Percentiles rank a stretch among this genome's conserved stretches.
phyloP scores from a whole-genome alignment of 2,113 vertebrate species.

The Phalacrocorax aristotelis region DNA sequence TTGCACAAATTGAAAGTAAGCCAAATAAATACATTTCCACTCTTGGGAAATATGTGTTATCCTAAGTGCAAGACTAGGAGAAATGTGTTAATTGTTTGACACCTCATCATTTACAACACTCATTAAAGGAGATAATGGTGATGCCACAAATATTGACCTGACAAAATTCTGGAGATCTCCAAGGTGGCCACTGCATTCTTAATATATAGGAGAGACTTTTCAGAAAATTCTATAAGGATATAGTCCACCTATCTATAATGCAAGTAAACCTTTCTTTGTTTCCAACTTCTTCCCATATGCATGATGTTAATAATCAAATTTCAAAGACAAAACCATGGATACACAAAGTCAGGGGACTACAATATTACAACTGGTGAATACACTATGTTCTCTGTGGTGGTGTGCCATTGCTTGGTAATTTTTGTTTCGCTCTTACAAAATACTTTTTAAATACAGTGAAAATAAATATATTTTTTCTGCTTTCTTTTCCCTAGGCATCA shows the following conservation, averaged over 20 bases:
- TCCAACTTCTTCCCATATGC: background rate
- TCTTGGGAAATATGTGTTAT: constrained; percentile 47
- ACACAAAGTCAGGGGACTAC: background rate
- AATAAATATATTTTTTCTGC: background rate
- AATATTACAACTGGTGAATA: background rate
- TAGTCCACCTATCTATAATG: background rate
- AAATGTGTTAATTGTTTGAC: constrained; percentile 67
- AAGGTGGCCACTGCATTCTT: background rate
- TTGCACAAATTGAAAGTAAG: constrained; percentile 19
- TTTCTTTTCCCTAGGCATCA: background rate
- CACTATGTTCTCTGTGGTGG: background rate
- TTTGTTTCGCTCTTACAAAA: background rate
- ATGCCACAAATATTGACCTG: background rate
- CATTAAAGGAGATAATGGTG: constrained; percentile 52
- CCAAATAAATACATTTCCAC: constrained; percentile 31
- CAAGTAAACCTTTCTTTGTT: background rate
- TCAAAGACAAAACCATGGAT: background rate
- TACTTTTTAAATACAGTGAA: background rate
- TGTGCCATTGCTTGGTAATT: background rate
- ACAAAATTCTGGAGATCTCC: background rate
- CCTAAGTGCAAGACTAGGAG: constrained; percentile 22
- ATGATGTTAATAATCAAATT: background rate
- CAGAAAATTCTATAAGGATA: background rate
- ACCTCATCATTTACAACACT: constrained; percentile 24
- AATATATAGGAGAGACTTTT: background rate